phyloP scores from a whole-genome alignment of 35 echinoderm and acorn worm genomes.

The Stichopus chloronotus region DNA sequence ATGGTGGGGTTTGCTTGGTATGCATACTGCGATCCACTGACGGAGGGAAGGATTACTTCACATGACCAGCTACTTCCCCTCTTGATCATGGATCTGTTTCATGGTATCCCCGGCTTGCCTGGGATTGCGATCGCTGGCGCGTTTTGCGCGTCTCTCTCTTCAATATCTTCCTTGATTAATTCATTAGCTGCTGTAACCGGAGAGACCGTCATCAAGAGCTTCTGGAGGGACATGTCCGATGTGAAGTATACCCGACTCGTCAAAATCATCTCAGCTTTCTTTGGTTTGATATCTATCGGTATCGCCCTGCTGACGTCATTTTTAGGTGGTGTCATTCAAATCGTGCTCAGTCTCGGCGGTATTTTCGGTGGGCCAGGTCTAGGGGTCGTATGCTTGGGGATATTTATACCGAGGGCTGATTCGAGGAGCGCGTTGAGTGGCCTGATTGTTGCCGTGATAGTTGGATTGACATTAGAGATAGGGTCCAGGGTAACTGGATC shows the following conservation, averaged over 20 bases:
- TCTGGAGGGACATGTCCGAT: conserved; percentile 20
- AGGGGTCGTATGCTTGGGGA: conserved; percentile 27
- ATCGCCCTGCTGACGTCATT: conserved; percentile 12
- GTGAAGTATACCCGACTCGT: not conserved
- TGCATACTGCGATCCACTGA: conserved; percentile 55
- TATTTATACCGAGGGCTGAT: conserved; percentile 46
- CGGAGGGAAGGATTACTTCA: not conserved
- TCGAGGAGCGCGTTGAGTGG: conserved; percentile 19
- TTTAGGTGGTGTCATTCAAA: conserved; percentile 32
- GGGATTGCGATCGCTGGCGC: conserved; percentile 37
- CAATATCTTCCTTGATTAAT: conserved; percentile 42
- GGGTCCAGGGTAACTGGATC: conserved; percentile 36
- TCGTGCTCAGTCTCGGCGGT: conserved; percentile 41
- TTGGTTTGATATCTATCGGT: conserved; percentile 4
- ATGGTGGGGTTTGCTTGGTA: conserved; percentile 60
- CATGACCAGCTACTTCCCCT: conserved; percentile 37
- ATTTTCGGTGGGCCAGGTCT: conserved; percentile 44
- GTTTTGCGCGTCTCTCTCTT: conserved; percentile 44
- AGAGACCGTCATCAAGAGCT: conserved; percentile 22
- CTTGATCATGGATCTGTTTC: conserved; percentile 50
- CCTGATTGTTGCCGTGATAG: not conserved
- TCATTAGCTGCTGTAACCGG: conserved; percentile 42
- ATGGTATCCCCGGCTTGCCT: conserved; percentile 1
- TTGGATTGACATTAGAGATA: conserved; percentile 23
- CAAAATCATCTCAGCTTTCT: conserved; percentile 38